Evolutionary conservation across 2,113 vertebrate species (phyloP).

Genomic region (Psettodes erumei): DNA sequence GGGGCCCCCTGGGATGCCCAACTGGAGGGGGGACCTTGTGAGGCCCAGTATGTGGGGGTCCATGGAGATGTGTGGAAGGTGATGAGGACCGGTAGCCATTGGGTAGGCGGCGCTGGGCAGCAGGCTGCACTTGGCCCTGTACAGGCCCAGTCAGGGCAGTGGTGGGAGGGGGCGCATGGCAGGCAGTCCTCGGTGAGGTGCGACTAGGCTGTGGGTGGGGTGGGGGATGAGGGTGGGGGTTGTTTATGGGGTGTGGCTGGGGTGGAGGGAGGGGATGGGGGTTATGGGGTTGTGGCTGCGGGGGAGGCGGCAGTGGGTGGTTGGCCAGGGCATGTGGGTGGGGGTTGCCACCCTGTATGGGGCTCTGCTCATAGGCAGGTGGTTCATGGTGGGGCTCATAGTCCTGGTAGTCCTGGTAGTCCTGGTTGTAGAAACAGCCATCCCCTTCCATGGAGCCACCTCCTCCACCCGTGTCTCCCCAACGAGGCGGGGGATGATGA

Average conservation of each 20-base stretch:
- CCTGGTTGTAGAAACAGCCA: constrained; percentile 85
- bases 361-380: constrained; percentile 81
- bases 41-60: constrained; percentile 78
- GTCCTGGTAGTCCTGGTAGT: constrained; percentile 81
- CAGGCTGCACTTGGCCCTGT: constrained; percentile 74
- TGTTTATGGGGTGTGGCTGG: constrained; percentile 72
- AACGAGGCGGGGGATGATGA: constrained; percentile 78
- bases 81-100: constrained; percentile 90
- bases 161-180: constrained; percentile 71
- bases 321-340: constrained; percentile 68
- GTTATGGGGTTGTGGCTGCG: constrained; percentile 75
- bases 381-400: constrained; percentile 80
- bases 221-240: constrained; percentile 74
- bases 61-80: constrained; percentile 84
- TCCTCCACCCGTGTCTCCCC: constrained; percentile 73
- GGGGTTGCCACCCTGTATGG: constrained; percentile 78
- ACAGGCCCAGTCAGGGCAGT: constrained; percentile 71
- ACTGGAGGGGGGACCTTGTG: constrained; percentile 81
- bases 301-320: constrained; percentile 75
- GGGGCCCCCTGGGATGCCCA: constrained; percentile 81
- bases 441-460: constrained; percentile 79
- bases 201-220: constrained; percentile 73
- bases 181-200: constrained; percentile 89
- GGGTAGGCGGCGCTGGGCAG: constrained; percentile 86
- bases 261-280: constrained; percentile 74